Conservation (phyloP, 2,888 invertebrate genomes). For the Drosophila mercatorum region DNA sequence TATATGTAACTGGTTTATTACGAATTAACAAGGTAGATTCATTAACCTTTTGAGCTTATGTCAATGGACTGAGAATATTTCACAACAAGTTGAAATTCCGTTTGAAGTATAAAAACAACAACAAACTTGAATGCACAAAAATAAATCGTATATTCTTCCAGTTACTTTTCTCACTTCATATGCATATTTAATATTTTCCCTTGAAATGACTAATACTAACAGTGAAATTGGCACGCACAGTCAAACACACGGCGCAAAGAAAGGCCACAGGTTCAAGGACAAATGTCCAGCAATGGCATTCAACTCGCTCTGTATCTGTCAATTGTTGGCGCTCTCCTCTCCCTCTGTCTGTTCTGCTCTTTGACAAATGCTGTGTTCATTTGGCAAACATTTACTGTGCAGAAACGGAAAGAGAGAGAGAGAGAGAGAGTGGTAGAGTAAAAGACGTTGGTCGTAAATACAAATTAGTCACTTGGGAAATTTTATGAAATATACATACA, state of each 20-base stretch:
- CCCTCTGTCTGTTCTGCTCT: neutral
- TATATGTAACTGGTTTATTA: constrained; percentile 56
- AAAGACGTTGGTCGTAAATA: constrained; percentile 7
- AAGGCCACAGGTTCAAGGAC: constrained; percentile 63
- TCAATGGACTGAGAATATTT: constrained; percentile 55
- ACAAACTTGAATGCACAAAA: constrained; percentile 14
- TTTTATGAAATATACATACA: constrained; percentile 16
- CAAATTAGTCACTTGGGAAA: constrained; percentile 40
- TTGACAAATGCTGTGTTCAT: constrained; percentile 20
- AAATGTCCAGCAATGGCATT: constrained; percentile 55
- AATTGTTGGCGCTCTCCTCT: constrained; percentile 5
- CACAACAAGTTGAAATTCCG: constrained; percentile 40
- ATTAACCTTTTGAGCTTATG: constrained; percentile 50
- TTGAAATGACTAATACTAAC: constrained; percentile 19
- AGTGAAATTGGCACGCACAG: constrained; percentile 17
- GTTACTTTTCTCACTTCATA: neutral
- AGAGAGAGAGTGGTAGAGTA: neutral
- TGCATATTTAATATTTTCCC: neutral
- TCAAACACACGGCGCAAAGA: constrained; percentile 2
- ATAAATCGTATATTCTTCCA: neutral
- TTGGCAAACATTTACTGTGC: constrained; percentile 10
- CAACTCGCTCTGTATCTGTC: constrained; percentile 40
- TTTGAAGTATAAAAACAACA: neutral
- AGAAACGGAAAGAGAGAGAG: neutral
- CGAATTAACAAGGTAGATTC: constrained; percentile 40